These are phyloP conservation scores for Speoplatyrhinus poulsoni DNA, from an alignment of 2,113 vertebrate species.

Conservation along the genomic window DNA sequence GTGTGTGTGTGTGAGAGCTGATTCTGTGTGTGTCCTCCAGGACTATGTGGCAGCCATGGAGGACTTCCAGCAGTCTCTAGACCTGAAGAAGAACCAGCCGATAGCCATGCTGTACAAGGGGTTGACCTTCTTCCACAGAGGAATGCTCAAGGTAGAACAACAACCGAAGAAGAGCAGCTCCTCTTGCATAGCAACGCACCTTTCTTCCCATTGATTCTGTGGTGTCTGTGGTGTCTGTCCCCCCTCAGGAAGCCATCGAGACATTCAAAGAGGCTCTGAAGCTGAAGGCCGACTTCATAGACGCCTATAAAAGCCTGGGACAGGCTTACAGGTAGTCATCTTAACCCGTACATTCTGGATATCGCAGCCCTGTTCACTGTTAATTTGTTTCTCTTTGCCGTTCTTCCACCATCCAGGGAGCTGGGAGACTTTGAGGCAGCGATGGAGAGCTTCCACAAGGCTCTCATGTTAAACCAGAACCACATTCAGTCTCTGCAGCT, in stretches of 20 bases:
- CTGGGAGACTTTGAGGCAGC: conserved; percentile 95
- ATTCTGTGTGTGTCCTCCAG: conserved; percentile 59
- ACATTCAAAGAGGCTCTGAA: conserved; percentile 96
- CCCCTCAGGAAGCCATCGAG: conserved; percentile 91
- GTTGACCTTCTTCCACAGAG: conserved; percentile 96
- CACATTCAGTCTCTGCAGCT: conserved; percentile 97
- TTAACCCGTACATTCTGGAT: too few relatives aligned
- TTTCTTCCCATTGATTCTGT: conserved; percentile 1
- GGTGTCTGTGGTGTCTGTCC: neutral
- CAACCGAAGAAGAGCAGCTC: neutral
- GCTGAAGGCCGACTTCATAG: conserved; percentile 94
- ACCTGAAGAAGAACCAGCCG: conserved; percentile 94
- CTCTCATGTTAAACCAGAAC: conserved; percentile 94
- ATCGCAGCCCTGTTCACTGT: too few relatives aligned
- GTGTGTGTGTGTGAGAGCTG: neutral
- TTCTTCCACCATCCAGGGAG: conserved; percentile 77
- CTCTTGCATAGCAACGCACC: neutral
- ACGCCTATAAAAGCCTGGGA: conserved; percentile 96
- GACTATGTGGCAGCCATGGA: conserved; percentile 93
- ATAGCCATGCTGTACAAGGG: conserved; percentile 97
- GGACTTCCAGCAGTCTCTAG: conserved; percentile 92
- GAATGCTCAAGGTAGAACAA: conserved; percentile 87
- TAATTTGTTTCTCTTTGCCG: neutral
- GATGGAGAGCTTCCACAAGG: conserved; percentile 96
- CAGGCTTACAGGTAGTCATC: conserved; percentile 91